Percentiles rank a stretch among this genome's conserved stretches.
Evolutionary conservation across 2,888 invertebrate species (phyloP).

Genomic region (Nemurella pictetii): DNA sequence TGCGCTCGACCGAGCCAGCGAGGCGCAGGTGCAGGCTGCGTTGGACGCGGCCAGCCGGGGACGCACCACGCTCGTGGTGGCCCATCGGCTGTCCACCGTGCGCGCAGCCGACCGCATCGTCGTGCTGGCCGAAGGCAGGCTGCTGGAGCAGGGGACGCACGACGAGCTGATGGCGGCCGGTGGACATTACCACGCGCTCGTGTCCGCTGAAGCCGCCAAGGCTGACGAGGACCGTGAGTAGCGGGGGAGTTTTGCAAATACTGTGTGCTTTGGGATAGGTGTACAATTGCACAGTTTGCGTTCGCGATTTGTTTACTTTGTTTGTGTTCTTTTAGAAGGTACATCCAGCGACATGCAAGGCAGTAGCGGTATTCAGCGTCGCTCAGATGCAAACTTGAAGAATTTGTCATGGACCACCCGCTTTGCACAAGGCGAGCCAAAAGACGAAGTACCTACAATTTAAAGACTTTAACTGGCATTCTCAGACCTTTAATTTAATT

Average conservation of each 20-base stretch:
- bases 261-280: not conserved
- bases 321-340: too few species aligned
- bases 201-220: slow-evolving; percentile 46
- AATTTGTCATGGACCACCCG: too few species aligned
- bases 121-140: slow-evolving; percentile 69
- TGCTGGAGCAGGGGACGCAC: slow-evolving; percentile 75
- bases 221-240: not conserved
- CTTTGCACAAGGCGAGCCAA: too few species aligned
- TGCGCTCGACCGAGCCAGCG: slow-evolving; percentile 79
- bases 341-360: too few species aligned
- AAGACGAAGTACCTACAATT: too few species aligned
- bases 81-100: slow-evolving; percentile 53
- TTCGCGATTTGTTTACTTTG: not conserved
- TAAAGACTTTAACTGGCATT: too few species aligned
- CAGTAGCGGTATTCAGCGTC: too few species aligned
- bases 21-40: slow-evolving; percentile 76
- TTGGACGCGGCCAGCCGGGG: slow-evolving; percentile 72
- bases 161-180: slow-evolving; percentile 65
- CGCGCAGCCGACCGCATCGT: slow-evolving; percentile 48
- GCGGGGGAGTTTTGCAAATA: not conserved
- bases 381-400: too few species aligned
- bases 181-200: slow-evolving; percentile 69
- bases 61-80: slow-evolving; percentile 53
- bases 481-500: not conserved
- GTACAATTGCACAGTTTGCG: not conserved